phyloP scores from a whole-genome alignment of 2,888 invertebrate genomes.

The Gryllus longicercus region DNA sequence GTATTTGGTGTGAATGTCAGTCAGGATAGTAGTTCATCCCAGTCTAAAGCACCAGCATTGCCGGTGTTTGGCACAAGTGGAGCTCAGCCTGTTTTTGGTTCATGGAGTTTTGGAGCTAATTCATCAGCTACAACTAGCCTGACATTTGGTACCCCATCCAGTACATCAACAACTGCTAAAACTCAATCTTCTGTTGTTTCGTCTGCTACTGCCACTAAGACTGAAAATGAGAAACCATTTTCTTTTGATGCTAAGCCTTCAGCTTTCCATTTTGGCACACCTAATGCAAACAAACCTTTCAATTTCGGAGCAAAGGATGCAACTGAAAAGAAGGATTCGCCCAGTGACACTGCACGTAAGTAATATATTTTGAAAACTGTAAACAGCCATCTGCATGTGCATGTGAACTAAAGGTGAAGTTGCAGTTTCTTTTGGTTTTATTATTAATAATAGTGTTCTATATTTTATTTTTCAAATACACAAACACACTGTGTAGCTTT shows the following conservation, averaged over 20 bases:
- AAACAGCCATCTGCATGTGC: too few relatives aligned
- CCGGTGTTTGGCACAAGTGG: not conserved
- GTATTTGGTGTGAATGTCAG: not conserved
- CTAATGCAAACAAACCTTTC: constrained; percentile 40
- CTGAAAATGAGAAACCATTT: constrained; percentile 24
- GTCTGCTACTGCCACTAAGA: constrained; percentile 30
- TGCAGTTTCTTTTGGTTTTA: too few relatives aligned
- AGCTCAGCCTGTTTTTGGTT: not conserved
- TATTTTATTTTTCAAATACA: too few relatives aligned
- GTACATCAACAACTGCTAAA: constrained; percentile 34
- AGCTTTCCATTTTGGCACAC: constrained; percentile 34
- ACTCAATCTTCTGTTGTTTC: constrained; percentile 38
- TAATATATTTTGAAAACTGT: not conserved
- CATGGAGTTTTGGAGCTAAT: constrained; percentile 21
- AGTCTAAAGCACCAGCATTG: not conserved
- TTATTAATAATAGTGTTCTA: too few relatives aligned
- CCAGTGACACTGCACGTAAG: constrained; percentile 22
- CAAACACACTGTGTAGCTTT: too few relatives aligned
- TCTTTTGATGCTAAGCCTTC: constrained; percentile 32
- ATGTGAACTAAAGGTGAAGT: too few relatives aligned
- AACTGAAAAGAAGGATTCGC: not conserved
- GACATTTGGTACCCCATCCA: constrained; percentile 23
- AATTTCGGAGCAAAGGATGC: constrained; percentile 38
- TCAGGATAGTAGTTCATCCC: not conserved
- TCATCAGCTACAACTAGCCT: constrained; percentile 29